These are phyloP conservation scores for Gambelia wislizenii DNA, from an alignment of 2,797 vertebrate species.

Conservation along the genomic window DNA sequence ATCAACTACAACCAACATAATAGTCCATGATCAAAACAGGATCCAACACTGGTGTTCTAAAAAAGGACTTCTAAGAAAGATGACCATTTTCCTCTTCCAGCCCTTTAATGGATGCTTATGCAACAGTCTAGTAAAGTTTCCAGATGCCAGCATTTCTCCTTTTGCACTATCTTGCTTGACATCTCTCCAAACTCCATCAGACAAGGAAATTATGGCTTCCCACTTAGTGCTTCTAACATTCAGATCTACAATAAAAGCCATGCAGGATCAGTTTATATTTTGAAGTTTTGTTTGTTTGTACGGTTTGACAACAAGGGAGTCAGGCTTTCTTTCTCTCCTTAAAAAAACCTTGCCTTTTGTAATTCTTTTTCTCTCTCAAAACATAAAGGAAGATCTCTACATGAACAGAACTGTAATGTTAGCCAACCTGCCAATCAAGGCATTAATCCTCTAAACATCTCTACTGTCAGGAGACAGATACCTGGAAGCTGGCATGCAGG, in stretches of 20 bases:
- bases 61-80: no score
- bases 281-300: constrained; percentile 62
- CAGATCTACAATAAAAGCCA: constrained; percentile 51
- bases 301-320: constrained; percentile 63
- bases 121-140: constrained; percentile 21
- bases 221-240: constrained; percentile 41
- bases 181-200: constrained; percentile 45
- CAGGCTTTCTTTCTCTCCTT: constrained; percentile 49
- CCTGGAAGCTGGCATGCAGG: constrained; percentile 79
- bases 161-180: constrained; percentile 43
- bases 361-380: constrained; percentile 58
- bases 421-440: constrained; percentile 84
- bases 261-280: constrained; percentile 54
- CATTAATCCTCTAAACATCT: constrained; percentile 83
- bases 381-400: constrained; percentile 69
- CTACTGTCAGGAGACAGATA: constrained; percentile 83
- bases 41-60: background rate
- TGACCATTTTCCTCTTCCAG: background rate
- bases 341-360: constrained; percentile 57
- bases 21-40: background rate
- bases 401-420: constrained; percentile 72
- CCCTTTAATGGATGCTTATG: background rate
- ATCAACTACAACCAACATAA: background rate
- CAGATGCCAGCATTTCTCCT: background rate
- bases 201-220: constrained; percentile 42